Base-by-base conservation (phyloP, 2,797 vertebrate genomes). In the Pelodytes ibericus region DNA sequence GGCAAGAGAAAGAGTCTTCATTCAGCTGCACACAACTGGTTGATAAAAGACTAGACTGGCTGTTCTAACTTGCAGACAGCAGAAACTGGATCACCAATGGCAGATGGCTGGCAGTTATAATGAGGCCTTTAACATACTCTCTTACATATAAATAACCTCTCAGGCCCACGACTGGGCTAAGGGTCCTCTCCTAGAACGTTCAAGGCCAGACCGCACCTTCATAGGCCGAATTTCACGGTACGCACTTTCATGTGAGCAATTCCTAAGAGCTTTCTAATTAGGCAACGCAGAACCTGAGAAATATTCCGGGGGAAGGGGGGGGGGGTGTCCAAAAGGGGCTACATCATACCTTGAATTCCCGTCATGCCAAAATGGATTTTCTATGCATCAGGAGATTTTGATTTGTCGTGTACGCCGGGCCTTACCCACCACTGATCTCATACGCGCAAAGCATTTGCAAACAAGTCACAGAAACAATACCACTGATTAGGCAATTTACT, bases 21-120 rank as follows among this genome's bases (percentile, higher is more conserved):
- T 60, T 75, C 53, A 49, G 63, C 56, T 18, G 13, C 24, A 56
- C 68, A 39, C 69, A 72, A 72, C 68, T 72, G 69, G 27, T 22
- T 31, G 41, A 72, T 62, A n/a, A 62, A 72, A 72, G 33, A 29
- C 41, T 20, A 20, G 22, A 11, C 62, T 31, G 56, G 33, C 61
- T 47, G 20, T 39, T 33, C 7, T 36, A 44, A 33, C 22, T 57
- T 25, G 10, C 49, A 71, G 68, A 77, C 57, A 27, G 63, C 59
- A 77, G 74, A 77, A 64, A 77, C 18, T 18, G 31, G 53, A 72
- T 71, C 25, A 58, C 26, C 62, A 33, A 31, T 44, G 39, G 72
- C 63, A 79, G 70, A 73, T 73, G 70, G 70, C 30, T 11, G 6
- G 53, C 62, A 36, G 72, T 61, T 66, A 61, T 72, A 72, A 62